Percentiles rank a stretch among this genome's conserved stretches.
phyloP scores from a whole-genome alignment of 2,797 vertebrate species.

The Fundulus diaphanus region DNA sequence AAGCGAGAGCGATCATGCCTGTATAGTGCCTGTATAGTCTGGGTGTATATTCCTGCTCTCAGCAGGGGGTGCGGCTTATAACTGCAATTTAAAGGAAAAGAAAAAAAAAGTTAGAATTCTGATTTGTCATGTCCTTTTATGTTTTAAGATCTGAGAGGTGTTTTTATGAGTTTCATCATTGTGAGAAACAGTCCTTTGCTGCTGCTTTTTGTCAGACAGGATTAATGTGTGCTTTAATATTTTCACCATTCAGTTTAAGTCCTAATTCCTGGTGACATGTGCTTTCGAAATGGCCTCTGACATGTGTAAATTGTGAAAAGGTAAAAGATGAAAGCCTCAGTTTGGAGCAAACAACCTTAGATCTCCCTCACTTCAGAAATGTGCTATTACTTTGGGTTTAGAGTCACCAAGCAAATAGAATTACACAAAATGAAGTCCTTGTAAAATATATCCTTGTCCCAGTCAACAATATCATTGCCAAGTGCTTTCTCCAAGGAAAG shows the following conservation, averaged over 20 bases:
- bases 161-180: constrained; percentile 48
- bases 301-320: constrained; percentile 34
- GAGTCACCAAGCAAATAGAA: neutral
- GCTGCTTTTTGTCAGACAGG: constrained; percentile 27
- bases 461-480: constrained; percentile 5
- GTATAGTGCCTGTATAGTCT: constrained; percentile 27
- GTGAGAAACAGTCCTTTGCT: neutral
- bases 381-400: neutral
- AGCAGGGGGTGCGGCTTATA: constrained; percentile 29
- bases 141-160: constrained; percentile 25
- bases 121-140: constrained; percentile 28
- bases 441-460: neutral
- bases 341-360: neutral
- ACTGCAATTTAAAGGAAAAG: constrained; percentile 2
- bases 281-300: constrained; percentile 28
- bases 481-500: neutral
- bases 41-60: constrained; percentile 26
- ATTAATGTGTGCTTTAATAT: constrained; percentile 28
- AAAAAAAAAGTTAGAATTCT: constrained; percentile 31
- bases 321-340: constrained; percentile 20
- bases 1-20: constrained; percentile 8
- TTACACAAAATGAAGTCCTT: neutral
- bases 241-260: constrained; percentile 24
- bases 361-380: neutral
- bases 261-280: constrained; percentile 22